Conservation (phyloP, 2,113 vertebrate species). For the Eublepharis macularius region DNA sequence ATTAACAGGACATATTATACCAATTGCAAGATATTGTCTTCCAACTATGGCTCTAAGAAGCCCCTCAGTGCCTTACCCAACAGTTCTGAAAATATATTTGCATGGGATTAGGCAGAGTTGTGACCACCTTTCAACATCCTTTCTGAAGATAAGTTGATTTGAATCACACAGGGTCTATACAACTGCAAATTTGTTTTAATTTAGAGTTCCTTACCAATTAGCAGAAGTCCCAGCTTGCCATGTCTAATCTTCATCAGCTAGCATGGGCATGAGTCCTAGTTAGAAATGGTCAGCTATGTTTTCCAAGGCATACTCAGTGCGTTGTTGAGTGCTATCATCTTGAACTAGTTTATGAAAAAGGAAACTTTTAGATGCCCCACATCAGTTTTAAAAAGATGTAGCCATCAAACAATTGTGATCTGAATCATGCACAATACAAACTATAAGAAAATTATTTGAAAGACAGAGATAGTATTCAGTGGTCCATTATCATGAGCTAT, state of each 20-base stretch:
- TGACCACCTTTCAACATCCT: neutral
- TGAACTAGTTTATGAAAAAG: neutral
- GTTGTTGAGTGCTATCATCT: neutral
- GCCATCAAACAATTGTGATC: neutral
- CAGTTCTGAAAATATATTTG: no score
- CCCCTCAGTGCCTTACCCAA: neutral
- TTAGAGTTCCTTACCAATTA: neutral
- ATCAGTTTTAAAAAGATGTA: neutral
- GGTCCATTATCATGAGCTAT: conserved; percentile 55
- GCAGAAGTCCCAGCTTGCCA: neutral
- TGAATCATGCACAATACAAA: neutral
- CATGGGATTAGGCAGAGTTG: neutral
- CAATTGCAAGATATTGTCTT: neutral
- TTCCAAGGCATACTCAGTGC: neutral
- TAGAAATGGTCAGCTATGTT: neutral
- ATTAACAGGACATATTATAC: neutral
- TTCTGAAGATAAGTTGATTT: neutral
- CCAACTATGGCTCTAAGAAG: neutral
- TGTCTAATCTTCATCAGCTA: neutral
- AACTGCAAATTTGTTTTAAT: neutral
- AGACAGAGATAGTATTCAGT: conserved; percentile 22
- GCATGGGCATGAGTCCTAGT: neutral
- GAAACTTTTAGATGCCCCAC: neutral
- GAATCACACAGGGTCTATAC: neutral
- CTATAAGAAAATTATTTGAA: neutral